Base-by-base conservation (phyloP, 1,140 invertebrate species). In the Cydia pomonella region DNA sequence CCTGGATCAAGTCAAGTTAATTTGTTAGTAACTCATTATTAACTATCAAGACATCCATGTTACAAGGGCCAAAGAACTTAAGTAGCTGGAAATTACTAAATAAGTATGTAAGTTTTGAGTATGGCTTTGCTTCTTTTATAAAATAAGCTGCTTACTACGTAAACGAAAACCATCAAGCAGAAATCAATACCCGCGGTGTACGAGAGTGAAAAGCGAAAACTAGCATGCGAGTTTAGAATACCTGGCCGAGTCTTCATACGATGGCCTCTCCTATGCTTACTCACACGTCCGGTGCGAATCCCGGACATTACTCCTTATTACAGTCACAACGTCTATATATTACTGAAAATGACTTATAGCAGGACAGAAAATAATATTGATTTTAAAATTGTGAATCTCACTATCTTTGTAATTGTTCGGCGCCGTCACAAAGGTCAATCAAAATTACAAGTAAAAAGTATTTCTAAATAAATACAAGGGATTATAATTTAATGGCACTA, bases 1-100 rank as follows among this genome's bases (percentile, higher is more conserved):
- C 89, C 91, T 92, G 91, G 69, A 89, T 88, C 80, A 90, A 90
- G 86, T 84, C 81, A 89, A 89, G 76, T 87, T 80, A 77, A 66
- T 84, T 69, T 88, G 88, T 92, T 92, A 92, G 90, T 92, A 88
- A 69, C 76, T 79, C 59, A 69, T 33, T 76, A 23, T 64, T 25
- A 50, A 21, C 41, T 73, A 18, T 71, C 62, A 66, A 74, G 73
- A 62, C 73, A 77, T 77, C 75, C 78, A 74, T 73, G 73, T 73
- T 73, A 72, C 73, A 76, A 76, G 73, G 73, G 76, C 73, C 79
- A 80, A 76, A 72, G 72, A 77, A 76, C 29, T 29, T 69, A 33
- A 69, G 29, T 41, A 69, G 29, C 63, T 69, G 33, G 27, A 18
- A 18, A 73, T 62, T 10, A 53, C 27, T 73, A 59, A 18, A 59